A percentile compares a stretch with the other conserved stretches of the same genome.
Conservation (phyloP, 2,888 invertebrate species). For the Xanthostigma xanthostigma region DNA sequence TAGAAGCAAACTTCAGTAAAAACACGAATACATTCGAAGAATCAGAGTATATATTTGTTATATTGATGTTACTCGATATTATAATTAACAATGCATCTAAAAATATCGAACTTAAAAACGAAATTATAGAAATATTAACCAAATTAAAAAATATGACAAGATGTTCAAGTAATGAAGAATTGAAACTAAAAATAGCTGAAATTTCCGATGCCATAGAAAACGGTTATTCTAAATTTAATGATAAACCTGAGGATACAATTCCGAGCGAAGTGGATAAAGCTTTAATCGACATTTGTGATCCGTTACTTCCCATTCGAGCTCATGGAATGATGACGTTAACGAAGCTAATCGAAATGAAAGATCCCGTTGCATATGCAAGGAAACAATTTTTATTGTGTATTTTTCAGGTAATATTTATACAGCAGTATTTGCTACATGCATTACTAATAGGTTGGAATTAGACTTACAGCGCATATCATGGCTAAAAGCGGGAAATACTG, state of each 20-base stretch:
- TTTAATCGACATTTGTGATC: slow-evolving; percentile 50
- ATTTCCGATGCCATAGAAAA: slow-evolving; percentile 9
- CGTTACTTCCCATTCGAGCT: slow-evolving; percentile 61
- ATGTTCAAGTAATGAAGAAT: slow-evolving; percentile 24
- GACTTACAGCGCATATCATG: background rate
- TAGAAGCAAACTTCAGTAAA: slow-evolving; percentile 17
- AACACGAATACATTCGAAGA: slow-evolving; percentile 24
- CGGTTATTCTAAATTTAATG: background rate
- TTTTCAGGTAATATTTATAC: slow-evolving; percentile 42
- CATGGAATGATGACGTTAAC: slow-evolving; percentile 62
- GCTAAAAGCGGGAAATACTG: background rate
- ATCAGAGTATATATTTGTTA: slow-evolving; percentile 30
- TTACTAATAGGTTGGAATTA: background rate
- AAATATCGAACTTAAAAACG: slow-evolving; percentile 19
- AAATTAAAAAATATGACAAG: slow-evolving; percentile 1
- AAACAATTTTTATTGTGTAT: slow-evolving; percentile 52
- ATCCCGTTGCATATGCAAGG: slow-evolving; percentile 45
- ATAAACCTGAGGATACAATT: slow-evolving; percentile 11
- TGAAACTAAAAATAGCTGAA: slow-evolving; percentile 23
- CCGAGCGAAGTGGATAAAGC: slow-evolving; percentile 40
- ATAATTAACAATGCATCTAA: slow-evolving; percentile 14
- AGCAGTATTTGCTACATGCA: background rate
- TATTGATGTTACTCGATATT: slow-evolving; percentile 28
- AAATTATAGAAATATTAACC: slow-evolving; percentile 17
- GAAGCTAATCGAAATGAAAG: slow-evolving; percentile 50